Evolutionary conservation across 2,888 invertebrate species (phyloP), one percentile per base, ranked within the genome.

Genomic region (Bedellia somnulentella): DNA sequence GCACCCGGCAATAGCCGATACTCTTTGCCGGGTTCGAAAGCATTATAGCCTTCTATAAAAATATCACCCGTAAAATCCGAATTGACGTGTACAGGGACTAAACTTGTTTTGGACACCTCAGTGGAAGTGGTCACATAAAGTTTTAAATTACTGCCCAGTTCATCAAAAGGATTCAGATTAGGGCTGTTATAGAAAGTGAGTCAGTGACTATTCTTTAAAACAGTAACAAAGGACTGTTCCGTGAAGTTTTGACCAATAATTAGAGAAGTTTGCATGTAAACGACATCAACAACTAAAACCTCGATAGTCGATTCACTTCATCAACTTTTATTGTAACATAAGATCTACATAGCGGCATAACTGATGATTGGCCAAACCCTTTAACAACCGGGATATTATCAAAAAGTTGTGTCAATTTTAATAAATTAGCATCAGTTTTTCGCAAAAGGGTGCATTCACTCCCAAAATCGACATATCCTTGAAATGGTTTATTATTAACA

Each of bases 181-280:
- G 37, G 37, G 29, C 35, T 37, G 16, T 33, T 33, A 18, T 39
- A 38, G 24, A 41, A 41, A 23, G 28, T 18, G 14, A 40, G 17
- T 26, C 27, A 22, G 6, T 29, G 15, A 11, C 13, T 26, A 9
- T 29, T 16, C 11, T 30, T 34, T 8, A 29, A 10, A 9, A 30
- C 33, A 3, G 28, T 30, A 3, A 33, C 14, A 15, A 9, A 18
- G 3, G 27, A 21, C 1, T 22, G 23, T 21, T 33, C 30, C 6
- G 30, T 34, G 11, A 34, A 30, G 12, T 25, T 27, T 18, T 34
- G 30, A 9, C 32, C 32, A 6, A 32, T 13, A 3, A 32, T 2
- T 23, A 32, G 9, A 10, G 12, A 10, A 27, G n/a, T n/a, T n/a
- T n/a, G n/a, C n/a, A n/a, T n/a, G n/a, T n/a, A n/a, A n/a, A n/a